These are phyloP conservation scores for Hecatera dysodea DNA, from an alignment of 2,888 invertebrate genomes.

Conservation along the genomic window DNA sequence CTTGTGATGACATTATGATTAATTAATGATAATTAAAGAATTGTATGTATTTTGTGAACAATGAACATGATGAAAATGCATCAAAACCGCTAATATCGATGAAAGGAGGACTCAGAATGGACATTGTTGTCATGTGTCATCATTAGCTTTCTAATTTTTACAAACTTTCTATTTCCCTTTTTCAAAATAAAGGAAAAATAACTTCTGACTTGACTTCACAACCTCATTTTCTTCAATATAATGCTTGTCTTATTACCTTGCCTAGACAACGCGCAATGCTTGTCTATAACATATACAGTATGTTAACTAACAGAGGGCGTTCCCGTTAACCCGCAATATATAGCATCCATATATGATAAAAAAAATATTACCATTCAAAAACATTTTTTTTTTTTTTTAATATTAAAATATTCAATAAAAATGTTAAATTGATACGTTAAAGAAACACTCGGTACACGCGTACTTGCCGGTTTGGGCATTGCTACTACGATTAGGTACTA, in stretches of 20 bases:
- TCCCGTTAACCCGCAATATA: no score
- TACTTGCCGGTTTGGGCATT: no score
- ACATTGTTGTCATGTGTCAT: background rate
- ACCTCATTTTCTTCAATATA: background rate
- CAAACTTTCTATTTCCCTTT: background rate
- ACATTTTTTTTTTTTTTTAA: no score
- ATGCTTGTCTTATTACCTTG: background rate
- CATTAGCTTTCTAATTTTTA: background rate
- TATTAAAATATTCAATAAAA: no score
- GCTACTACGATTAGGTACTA: no score
- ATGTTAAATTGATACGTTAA: no score
- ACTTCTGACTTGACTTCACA: background rate
- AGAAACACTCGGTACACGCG: no score
- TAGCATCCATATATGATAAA: no score
- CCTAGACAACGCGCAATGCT: no score
- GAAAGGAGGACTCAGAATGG: background rate
- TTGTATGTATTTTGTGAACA: background rate
- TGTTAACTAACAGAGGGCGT: no score
- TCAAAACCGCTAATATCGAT: background rate
- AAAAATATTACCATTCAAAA: no score
- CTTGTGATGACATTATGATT: background rate
- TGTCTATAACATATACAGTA: background rate
- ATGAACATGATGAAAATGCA: background rate
- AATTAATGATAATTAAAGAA: background rate
- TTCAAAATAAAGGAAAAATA: background rate